These are phyloP conservation scores for Myiozetetes cayanensis DNA, from an alignment of 2,113 vertebrate species.

Conservation along the genomic window DNA sequence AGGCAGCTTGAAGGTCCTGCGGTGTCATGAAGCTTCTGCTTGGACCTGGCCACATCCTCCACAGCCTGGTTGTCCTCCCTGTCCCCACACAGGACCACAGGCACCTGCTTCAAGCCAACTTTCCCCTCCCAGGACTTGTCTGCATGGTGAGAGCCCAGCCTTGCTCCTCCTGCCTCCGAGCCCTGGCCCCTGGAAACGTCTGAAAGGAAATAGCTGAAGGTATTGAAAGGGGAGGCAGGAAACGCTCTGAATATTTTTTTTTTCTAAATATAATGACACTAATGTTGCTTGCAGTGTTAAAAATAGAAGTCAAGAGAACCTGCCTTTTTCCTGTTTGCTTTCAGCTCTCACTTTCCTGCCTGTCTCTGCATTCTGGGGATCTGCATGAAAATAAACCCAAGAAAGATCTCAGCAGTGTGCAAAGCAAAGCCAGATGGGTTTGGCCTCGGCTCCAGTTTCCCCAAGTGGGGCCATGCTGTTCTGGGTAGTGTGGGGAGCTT, in stretches of 20 bases:
- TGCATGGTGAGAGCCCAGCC: background rate
- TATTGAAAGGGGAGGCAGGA: constrained; percentile 55
- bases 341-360: constrained; percentile 27
- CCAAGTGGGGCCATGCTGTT: background rate
- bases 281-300: constrained; percentile 50
- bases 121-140: background rate
- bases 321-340: constrained; percentile 68
- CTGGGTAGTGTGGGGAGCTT: fast-evolving
- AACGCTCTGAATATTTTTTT: constrained; percentile 1
- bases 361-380: background rate
- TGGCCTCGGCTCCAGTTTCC: background rate
- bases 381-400: constrained; percentile 15
- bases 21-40: background rate
- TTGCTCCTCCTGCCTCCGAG: background rate
- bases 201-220: constrained; percentile 63
- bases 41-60: background rate
- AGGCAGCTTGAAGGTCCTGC: background rate
- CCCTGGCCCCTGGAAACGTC: constrained; percentile 19
- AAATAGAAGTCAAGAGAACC: constrained; percentile 53
- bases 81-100: fast-evolving
- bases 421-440: background rate
- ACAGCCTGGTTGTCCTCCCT: background rate
- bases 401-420: background rate
- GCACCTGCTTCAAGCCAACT: background rate
- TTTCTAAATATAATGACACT: constrained; percentile 50